phyloP scores from a whole-genome alignment of 1,140 invertebrate genomes.

The Rhyzopertha dominica region DNA sequence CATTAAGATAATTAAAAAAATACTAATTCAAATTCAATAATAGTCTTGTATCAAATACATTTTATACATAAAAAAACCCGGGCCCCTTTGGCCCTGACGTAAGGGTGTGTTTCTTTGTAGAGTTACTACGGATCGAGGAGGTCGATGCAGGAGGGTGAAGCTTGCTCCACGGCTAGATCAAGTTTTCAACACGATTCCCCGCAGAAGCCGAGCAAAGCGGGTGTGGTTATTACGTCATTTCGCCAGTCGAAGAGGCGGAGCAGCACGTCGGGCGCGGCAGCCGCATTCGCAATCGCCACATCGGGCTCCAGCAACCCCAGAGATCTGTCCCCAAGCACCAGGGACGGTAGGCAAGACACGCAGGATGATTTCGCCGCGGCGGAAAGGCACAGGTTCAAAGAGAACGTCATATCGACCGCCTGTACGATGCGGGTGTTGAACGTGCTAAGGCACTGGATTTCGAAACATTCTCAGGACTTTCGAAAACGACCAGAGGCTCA shows the following conservation, averaged over 20 bases:
- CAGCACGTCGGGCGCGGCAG: constrained; percentile 83
- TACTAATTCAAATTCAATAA: too few relatives aligned
- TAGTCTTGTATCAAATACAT: too few relatives aligned
- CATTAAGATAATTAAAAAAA: too few relatives aligned
- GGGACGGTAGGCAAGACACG: constrained; percentile 21
- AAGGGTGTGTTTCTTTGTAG: constrained; percentile 36
- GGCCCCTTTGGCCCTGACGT: constrained; percentile 27
- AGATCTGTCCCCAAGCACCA: constrained; percentile 47
- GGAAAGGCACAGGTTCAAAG: constrained; percentile 57
- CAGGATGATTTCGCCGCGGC: constrained; percentile 40
- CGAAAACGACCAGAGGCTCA: constrained; percentile 70
- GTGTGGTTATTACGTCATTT: constrained; percentile 90
- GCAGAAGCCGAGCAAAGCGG: constrained; percentile 65
- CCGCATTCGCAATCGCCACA: constrained; percentile 88
- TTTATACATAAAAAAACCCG: too few relatives aligned
- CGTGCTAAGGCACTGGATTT: constrained; percentile 73
- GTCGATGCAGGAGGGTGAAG: constrained; percentile 48
- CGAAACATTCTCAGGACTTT: constrained; percentile 76
- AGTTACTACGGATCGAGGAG: constrained; percentile 47
- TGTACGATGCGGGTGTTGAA: constrained; percentile 91
- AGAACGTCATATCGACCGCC: constrained; percentile 85
- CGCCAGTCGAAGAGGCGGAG: constrained; percentile 86
- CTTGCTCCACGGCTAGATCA: constrained; percentile 47
- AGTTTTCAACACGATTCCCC: constrained; percentile 57
- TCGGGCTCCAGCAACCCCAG: constrained; percentile 80